Percentiles rank a stretch among this genome's conserved stretches.
Conservation (phyloP, 2,888 invertebrate genomes). For the Brenthis ino region DNA sequence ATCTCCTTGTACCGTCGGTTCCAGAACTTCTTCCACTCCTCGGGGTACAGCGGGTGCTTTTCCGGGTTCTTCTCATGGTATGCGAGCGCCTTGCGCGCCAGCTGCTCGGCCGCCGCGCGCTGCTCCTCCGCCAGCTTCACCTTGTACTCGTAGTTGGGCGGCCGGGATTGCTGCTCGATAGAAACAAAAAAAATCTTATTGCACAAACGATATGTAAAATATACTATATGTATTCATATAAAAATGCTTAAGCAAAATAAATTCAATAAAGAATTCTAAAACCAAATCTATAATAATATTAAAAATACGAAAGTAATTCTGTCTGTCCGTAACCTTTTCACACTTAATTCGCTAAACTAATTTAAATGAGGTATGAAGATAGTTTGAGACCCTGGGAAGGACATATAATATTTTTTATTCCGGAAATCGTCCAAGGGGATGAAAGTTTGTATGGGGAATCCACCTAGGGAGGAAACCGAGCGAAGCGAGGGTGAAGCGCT, state of each 20-base stretch:
- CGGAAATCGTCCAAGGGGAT: too few species aligned
- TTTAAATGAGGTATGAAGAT: too few species aligned
- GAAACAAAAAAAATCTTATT: background rate
- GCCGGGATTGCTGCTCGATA: conserved; percentile 30
- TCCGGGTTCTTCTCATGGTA: conserved; percentile 93
- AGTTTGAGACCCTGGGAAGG: too few species aligned
- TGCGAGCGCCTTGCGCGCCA: conserved; percentile 85
- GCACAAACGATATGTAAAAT: background rate
- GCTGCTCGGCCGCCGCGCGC: conserved; percentile 76
- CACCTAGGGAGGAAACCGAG: too few species aligned
- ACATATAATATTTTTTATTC: too few species aligned
- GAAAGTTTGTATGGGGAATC: too few species aligned
- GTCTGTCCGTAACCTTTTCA: too few species aligned
- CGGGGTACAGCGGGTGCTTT: conserved; percentile 93
- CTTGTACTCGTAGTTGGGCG: conserved; percentile 73
- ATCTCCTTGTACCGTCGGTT: conserved; percentile 91
- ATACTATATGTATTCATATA: background rate
- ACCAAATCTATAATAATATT: too few species aligned
- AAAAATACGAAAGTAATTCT: too few species aligned
- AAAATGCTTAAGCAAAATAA: background rate
- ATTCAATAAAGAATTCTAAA: too few species aligned
- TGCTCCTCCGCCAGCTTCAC: conserved; percentile 76
- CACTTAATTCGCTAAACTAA: too few species aligned
- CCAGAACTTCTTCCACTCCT: conserved; percentile 96
- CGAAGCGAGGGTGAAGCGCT: too few species aligned